A percentile compares a stretch with the other conserved stretches of the same genome.
Conservation (phyloP, 1,140 invertebrate genomes). For the Pachyrhynchus sulphureomaculatus region DNA sequence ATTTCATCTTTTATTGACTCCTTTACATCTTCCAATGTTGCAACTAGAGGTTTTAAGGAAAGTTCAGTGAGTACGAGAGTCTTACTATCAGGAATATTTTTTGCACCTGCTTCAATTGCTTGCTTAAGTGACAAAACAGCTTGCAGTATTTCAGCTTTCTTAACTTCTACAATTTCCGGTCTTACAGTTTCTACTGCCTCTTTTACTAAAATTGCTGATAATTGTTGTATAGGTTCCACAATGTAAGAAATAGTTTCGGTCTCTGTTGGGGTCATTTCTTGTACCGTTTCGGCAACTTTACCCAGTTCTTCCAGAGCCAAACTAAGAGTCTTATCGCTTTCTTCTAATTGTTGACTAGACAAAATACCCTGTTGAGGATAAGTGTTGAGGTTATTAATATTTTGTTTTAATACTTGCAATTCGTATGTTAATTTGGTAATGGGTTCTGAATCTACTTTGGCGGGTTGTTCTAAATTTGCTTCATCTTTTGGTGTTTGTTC, state of each 20-base stretch:
- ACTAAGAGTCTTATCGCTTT: conserved; percentile 2
- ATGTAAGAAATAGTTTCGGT: background rate
- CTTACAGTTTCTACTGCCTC: conserved; percentile 3
- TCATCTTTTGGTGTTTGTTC: background rate
- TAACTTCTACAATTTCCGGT: conserved; percentile 20
- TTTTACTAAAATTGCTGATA: conserved; percentile 8
- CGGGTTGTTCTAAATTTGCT: no score
- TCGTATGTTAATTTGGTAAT: background rate
- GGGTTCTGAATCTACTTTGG: background rate
- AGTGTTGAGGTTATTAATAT: conserved; percentile 12
- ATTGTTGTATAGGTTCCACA: conserved; percentile 3
- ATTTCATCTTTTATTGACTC: background rate
- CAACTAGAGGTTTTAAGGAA: background rate
- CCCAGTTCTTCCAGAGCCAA: background rate
- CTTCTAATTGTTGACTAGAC: conserved; percentile 11
- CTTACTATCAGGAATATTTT: background rate
- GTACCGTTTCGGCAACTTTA: background rate
- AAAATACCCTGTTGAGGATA: conserved; percentile 22
- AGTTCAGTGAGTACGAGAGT: background rate
- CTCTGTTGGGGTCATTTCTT: background rate
- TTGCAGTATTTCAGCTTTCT: conserved; percentile 21
- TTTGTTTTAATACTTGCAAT: conserved; percentile 24
- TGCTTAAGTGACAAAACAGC: background rate
- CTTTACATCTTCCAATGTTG: background rate
- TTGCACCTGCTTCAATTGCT: background rate